phyloP scores from a whole-genome alignment of 2,113 vertebrate species.

The Eurystomus gularis region DNA sequence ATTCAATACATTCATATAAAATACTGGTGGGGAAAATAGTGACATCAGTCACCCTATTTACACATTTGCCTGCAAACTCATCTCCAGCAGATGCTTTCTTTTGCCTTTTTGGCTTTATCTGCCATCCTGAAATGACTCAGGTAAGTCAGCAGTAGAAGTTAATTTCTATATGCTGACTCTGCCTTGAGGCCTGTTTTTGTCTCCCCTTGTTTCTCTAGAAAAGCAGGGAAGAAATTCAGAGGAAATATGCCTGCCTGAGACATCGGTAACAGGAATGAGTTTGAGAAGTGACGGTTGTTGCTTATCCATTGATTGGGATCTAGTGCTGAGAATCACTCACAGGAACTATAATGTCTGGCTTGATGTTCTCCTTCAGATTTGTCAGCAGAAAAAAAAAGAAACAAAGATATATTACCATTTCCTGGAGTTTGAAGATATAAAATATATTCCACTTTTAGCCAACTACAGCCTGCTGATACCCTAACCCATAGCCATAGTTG shows the following conservation, averaged over 20 bases:
- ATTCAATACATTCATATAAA: background rate
- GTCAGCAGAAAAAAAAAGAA: background rate
- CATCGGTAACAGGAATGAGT: background rate
- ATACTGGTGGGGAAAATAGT: background rate
- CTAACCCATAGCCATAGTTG: background rate
- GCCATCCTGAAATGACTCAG: background rate
- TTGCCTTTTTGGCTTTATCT: background rate
- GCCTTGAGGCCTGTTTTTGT: background rate
- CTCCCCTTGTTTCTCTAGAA: background rate
- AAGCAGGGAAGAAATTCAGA: background rate
- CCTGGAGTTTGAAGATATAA: background rate
- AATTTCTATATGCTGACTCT: background rate
- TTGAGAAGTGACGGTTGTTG: background rate
- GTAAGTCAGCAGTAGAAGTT: background rate
- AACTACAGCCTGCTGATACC: background rate
- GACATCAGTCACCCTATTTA: background rate
- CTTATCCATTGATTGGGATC: background rate
- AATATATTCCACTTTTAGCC: background rate
- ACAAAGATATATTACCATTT: background rate
- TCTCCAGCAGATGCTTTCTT: background rate
- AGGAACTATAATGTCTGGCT: background rate
- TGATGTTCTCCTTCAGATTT: background rate
- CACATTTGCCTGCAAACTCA: background rate
- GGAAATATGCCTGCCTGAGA: background rate
- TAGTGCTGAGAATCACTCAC: background rate